Evolutionary conservation across 2,113 vertebrate genomes (phyloP).

Genomic region (Formicarius rufipectus): DNA sequence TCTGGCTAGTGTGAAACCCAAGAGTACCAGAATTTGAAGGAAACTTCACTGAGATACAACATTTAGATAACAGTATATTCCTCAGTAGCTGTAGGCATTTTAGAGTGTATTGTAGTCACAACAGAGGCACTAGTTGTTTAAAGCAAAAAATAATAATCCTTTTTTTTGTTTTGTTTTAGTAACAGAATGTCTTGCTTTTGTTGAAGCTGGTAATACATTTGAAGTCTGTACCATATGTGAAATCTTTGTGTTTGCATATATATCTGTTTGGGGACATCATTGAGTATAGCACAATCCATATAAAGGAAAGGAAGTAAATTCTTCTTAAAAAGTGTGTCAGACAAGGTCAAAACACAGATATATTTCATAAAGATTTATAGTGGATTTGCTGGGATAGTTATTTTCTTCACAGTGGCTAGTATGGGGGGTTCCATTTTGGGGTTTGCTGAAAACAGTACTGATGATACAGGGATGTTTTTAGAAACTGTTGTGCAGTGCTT

Average conservation of each 20-base stretch:
- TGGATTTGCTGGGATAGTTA: accelerated
- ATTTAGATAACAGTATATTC: neutral
- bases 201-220: neutral
- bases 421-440: neutral
- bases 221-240: neutral
- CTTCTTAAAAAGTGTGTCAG: accelerated
- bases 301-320: neutral
- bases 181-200: neutral
- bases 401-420: neutral
- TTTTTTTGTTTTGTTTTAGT: neutral
- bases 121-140: neutral
- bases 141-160: neutral
- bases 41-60: neutral
- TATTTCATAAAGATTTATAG: neutral
- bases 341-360: neutral
- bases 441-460: neutral
- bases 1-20: neutral
- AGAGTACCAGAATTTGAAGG: neutral
- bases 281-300: neutral
- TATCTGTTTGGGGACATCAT: neutral
- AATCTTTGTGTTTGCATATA: neutral
- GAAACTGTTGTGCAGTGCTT: neutral
- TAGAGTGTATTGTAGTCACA: neutral
- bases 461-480: neutral
- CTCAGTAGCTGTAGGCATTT: neutral